phyloP scores from a whole-genome alignment of 35 echinoderm and acorn worm genomes.

The Amphiura filiformis region DNA sequence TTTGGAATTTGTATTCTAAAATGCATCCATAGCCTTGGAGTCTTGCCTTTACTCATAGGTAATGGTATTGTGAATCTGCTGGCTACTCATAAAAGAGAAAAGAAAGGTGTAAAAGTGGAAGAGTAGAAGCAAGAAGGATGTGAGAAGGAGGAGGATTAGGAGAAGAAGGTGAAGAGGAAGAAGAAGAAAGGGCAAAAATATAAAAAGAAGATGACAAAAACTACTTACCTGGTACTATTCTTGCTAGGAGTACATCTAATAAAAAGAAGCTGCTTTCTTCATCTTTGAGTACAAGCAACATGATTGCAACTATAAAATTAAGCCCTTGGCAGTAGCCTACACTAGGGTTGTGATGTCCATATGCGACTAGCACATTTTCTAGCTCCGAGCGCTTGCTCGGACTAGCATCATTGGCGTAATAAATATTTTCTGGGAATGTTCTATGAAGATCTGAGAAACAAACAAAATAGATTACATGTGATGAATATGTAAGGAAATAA shows the following conservation, averaged over 20 bases:
- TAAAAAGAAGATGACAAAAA: too few relatives aligned
- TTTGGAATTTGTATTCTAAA: too few relatives aligned
- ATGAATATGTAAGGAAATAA: neutral
- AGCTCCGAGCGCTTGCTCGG: constrained; percentile 54
- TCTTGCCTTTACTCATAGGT: too few relatives aligned
- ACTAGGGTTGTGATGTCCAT: constrained; percentile 62
- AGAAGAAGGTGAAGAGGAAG: too few relatives aligned
- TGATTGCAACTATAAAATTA: constrained; percentile 89
- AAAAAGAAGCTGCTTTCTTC: constrained; percentile 96
- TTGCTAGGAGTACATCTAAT: constrained; percentile 58
- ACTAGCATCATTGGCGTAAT: constrained; percentile 70
- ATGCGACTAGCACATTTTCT: constrained; percentile 75
- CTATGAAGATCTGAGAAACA: constrained; percentile 77
- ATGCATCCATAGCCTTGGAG: too few relatives aligned
- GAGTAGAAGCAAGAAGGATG: too few relatives aligned
- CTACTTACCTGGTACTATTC: constrained; percentile 74
- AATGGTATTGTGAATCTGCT: too few relatives aligned
- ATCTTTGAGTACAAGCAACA: constrained; percentile 86
- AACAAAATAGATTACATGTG: constrained; percentile 15
- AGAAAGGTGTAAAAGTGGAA: too few relatives aligned
- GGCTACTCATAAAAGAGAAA: too few relatives aligned
- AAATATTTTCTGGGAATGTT: constrained; percentile 99
- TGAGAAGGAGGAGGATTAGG: too few relatives aligned
- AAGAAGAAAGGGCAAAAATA: too few relatives aligned
- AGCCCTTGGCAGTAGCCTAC: constrained; percentile 95